These are phyloP conservation scores for Pocillopora verrucosa DNA, from an alignment of 64 coral and sea anemone species.

Conservation along the genomic window DNA sequence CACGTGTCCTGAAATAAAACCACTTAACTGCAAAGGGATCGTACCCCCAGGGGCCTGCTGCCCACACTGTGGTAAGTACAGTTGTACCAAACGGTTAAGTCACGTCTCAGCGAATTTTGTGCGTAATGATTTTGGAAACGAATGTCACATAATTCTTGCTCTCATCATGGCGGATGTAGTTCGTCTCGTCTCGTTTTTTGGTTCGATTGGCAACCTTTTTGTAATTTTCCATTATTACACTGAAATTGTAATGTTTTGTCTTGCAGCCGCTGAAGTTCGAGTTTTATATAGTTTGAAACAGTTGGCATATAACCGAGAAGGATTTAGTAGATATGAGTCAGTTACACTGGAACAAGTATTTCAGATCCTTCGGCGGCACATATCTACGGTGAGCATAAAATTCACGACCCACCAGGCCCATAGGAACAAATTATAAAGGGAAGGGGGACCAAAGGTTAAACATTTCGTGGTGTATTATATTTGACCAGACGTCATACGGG, in stretches of 20 bases:
- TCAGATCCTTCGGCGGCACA: conserved; percentile 59
- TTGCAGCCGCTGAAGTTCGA: conserved; percentile 77
- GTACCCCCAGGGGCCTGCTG: conserved; percentile 93
- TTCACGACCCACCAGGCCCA: background rate
- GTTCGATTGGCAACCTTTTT: background rate
- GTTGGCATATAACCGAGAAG: conserved; percentile 74
- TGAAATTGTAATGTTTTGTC: background rate
- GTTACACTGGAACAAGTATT: conserved; percentile 77
- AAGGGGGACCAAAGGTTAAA: background rate
- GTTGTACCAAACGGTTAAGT: background rate
- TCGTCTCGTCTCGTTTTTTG: background rate
- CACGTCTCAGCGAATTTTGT: background rate
- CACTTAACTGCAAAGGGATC: conserved; percentile 71
- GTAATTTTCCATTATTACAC: background rate
- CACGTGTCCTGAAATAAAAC: conserved; percentile 69
- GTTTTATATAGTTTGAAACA: conserved; percentile 83
- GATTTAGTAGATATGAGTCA: conserved; percentile 51
- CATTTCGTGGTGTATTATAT: no score
- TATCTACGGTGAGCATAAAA: conserved; percentile 73
- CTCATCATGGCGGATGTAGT: background rate
- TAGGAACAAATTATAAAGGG: no score
- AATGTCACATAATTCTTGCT: background rate
- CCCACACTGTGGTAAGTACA: conserved; percentile 82
- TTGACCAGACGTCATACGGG: no score
- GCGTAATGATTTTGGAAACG: background rate